Evolutionary conservation across 37 sponge, comb jelly and placozoan genomes (phyloP).

Genomic region (Sycon ciliatum): DNA sequence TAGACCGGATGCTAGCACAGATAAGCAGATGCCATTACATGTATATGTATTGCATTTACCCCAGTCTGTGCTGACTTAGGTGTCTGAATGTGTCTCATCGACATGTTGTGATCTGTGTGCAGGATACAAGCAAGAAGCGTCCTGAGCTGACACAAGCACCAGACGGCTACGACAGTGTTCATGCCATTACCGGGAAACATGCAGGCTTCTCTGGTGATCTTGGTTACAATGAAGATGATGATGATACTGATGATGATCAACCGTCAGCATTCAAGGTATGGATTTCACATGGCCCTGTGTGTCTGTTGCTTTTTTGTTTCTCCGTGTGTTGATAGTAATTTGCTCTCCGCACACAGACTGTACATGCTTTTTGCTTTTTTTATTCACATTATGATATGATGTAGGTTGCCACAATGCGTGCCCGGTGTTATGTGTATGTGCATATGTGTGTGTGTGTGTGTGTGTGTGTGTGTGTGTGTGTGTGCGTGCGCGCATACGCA

Average conservation of each 20-base stretch:
- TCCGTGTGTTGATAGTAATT: neutral
- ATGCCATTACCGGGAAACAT: conserved; percentile 52
- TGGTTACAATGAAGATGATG: no score
- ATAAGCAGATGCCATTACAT: no score
- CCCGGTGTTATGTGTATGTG: conserved; percentile 12
- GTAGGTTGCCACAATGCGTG: neutral
- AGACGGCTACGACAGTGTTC: conserved; percentile 70
- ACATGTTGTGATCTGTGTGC: neutral
- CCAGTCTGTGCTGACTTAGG: no score
- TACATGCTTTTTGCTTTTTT: neutral
- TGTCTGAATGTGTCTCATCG: no score
- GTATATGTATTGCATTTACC: no score
- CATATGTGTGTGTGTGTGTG: neutral
- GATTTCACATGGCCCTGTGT: no score
- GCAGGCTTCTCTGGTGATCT: no score
- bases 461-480: conserved; percentile 22
- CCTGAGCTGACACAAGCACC: conserved; percentile 57
- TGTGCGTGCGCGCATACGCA: conserved; percentile 2
- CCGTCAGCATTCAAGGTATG: conserved; percentile 60
- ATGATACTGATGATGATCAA: no score
- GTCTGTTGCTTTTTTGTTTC: neutral
- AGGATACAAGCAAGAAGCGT: neutral
- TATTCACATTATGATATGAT: neutral
- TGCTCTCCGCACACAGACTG: neutral
- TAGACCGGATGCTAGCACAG: no score